A percentile compares a stretch with the other conserved stretches of the same genome.
These are phyloP conservation scores for Pan troglodytes DNA, from an alignment of 2,113 vertebrate genomes.

Conservation along the genomic window DNA sequence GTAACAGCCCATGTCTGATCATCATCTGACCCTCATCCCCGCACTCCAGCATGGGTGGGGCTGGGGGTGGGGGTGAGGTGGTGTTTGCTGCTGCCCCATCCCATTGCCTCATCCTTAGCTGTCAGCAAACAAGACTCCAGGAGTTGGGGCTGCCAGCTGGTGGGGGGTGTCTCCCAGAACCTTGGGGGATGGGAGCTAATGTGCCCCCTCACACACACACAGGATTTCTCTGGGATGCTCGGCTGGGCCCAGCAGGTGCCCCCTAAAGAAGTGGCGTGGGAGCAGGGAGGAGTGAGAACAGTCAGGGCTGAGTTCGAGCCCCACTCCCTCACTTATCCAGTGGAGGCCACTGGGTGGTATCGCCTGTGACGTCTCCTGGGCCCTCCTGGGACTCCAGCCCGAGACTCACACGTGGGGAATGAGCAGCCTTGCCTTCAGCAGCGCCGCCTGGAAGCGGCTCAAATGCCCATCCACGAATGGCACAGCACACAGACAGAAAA, in stretches of 20 bases:
- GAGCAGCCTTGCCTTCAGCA: neutral
- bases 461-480: neutral
- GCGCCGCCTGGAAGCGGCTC: neutral
- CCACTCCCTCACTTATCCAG: neutral
- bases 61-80: accelerated
- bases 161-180: neutral
- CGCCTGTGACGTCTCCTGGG: neutral
- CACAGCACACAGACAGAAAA: neutral
- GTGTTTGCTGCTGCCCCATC: too few relatives aligned
- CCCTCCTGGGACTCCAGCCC: neutral
- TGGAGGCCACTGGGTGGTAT: neutral
- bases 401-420: accelerated
- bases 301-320: neutral
- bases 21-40: neutral
- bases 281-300: accelerated
- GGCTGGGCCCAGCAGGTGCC: neutral
- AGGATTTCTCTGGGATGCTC: neutral
- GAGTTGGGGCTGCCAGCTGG: neutral
- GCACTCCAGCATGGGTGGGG: neutral
- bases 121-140: neutral
- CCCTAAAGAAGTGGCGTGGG: neutral
- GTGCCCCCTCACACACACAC: neutral
- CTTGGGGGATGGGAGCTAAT: too few relatives aligned
- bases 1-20: neutral
- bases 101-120: neutral